Evolutionary conservation across 2,888 invertebrate species (phyloP).

Genomic region (Holacanthella duospinosa): DNA sequence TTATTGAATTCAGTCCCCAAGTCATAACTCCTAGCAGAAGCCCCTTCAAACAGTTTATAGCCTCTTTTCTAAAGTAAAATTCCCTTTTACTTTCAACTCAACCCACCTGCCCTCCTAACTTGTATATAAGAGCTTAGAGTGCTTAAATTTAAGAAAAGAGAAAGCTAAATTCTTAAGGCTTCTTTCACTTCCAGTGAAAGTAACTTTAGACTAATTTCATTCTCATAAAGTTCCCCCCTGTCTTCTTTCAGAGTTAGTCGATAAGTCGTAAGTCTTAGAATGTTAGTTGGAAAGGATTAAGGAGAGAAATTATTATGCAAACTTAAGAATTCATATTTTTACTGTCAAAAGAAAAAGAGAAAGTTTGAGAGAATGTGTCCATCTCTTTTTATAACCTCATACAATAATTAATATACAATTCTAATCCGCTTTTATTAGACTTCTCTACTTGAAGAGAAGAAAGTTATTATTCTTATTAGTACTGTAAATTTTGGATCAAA

Average conservation of each 20-base stretch:
- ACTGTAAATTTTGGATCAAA: too few relatives aligned
- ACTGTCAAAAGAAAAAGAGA: not conserved
- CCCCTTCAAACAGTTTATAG: not conserved
- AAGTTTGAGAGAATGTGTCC: not conserved
- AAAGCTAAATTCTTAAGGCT: not conserved
- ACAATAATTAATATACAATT: too few relatives aligned
- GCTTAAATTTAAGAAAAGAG: not conserved
- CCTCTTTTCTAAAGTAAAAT: not conserved
- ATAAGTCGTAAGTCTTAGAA: too few relatives aligned
- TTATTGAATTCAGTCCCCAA: not conserved
- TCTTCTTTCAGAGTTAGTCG: too few relatives aligned
- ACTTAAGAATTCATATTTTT: not conserved
- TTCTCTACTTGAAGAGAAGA: too few relatives aligned
- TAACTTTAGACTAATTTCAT: not conserved
- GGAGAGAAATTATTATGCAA: not conserved
- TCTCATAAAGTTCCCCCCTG: not conserved
- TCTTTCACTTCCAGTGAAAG: not conserved
- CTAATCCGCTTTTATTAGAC: too few relatives aligned
- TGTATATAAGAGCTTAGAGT: not conserved
- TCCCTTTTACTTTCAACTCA: not conserved
- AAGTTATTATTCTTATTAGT: too few relatives aligned
- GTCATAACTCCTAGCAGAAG: not conserved
- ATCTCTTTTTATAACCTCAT: too few relatives aligned
- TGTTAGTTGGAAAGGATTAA: not conserved
- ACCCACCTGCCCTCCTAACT: not conserved